Evolutionary conservation across 2,797 vertebrate genomes (phyloP).

Genomic region (Okamejei kenojei): DNA sequence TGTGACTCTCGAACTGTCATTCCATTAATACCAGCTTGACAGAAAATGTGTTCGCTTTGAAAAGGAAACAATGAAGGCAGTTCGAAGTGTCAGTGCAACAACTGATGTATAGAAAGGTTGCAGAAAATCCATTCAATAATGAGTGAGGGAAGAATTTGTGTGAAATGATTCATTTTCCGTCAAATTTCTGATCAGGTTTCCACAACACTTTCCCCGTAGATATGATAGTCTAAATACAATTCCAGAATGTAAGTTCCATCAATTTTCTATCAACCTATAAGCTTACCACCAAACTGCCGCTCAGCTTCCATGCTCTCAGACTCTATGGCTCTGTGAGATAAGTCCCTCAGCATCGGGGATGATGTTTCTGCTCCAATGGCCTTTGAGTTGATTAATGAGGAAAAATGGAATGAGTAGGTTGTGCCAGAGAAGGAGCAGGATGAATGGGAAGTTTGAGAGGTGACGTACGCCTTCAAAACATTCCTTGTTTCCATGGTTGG

Average conservation of each 20-base stretch:
- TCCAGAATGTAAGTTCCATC: background rate
- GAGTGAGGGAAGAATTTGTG: background rate
- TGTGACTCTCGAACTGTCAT: background rate
- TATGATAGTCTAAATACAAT: background rate
- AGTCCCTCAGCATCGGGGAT: too few relatives aligned
- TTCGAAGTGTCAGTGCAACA: background rate
- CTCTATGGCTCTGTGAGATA: too few relatives aligned
- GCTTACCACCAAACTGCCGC: background rate
- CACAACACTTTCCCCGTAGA: background rate
- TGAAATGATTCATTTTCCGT: background rate
- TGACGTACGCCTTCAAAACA: too few relatives aligned
- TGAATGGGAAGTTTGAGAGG: too few relatives aligned
- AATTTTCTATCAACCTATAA: background rate
- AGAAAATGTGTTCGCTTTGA: background rate
- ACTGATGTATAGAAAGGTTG: background rate
- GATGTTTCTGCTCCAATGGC: too few relatives aligned
- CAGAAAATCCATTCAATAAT: background rate
- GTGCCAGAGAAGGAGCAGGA: too few relatives aligned
- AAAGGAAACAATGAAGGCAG: background rate
- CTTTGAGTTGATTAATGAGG: too few relatives aligned
- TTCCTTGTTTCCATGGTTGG: too few relatives aligned
- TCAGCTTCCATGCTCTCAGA: too few relatives aligned
- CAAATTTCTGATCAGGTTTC: background rate
- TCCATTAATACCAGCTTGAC: background rate
- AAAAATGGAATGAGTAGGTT: too few relatives aligned